Percentiles rank a stretch among this genome's conserved stretches.
phyloP scores from a whole-genome alignment of 2,888 invertebrate genomes.

The Drosophila infuscata region DNA sequence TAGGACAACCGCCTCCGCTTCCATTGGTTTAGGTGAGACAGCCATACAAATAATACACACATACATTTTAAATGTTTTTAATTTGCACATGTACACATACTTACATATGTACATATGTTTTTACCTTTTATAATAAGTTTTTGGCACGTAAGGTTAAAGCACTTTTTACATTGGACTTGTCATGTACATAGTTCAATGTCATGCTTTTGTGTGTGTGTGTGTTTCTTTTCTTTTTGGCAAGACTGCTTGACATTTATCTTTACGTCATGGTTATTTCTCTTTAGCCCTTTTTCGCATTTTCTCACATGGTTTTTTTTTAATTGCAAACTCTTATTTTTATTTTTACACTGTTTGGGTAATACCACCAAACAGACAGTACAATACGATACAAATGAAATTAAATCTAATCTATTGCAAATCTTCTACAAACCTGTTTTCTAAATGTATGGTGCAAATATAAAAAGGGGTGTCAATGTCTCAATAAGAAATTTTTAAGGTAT shows the following conservation, averaged over 20 bases:
- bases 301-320: background rate
- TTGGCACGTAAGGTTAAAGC: constrained; percentile 70
- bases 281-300: background rate
- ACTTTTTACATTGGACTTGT: constrained; percentile 62
- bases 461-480: background rate
- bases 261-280: constrained; percentile 2
- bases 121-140: constrained; percentile 42
- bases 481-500: background rate
- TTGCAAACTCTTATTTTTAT: background rate
- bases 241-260: constrained; percentile 18
- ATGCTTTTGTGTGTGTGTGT: background rate
- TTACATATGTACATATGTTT: constrained; percentile 7
- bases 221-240: constrained; percentile 11
- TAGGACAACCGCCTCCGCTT: constrained; percentile 29
- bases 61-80: background rate
- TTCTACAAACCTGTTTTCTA: background rate
- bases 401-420: background rate
- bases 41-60: background rate
- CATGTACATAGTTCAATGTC: constrained; percentile 15
- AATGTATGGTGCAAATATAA: no score
- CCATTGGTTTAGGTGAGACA: constrained; percentile 50
- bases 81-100: background rate
- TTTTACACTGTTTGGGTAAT: background rate
- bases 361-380: background rate
- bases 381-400: background rate